Conservation (phyloP, 2,113 vertebrate species). For the Myrmophylax atrothorax region DNA sequence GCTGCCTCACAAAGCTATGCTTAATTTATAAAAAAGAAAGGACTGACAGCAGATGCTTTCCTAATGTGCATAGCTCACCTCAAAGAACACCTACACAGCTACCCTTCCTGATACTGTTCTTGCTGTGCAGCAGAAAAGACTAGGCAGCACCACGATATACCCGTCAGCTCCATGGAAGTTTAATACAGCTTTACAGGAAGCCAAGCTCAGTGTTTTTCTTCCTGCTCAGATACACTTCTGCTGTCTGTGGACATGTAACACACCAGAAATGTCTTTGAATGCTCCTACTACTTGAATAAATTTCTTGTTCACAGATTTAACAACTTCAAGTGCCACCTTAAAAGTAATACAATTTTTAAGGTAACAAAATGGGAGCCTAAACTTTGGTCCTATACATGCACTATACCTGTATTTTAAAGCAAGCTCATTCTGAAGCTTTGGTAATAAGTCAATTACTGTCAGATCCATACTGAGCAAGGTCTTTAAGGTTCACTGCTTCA, state of each 20-base stretch:
- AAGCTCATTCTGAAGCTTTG: neutral
- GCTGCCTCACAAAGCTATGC: neutral
- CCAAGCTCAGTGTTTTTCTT: constrained; percentile 26
- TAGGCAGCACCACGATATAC: neutral
- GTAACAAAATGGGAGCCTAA: neutral
- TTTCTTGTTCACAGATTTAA: neutral
- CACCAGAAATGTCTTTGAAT: neutral
- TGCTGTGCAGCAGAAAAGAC: neutral
- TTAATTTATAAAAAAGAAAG: constrained; percentile 8
- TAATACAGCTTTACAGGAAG: constrained; percentile 42
- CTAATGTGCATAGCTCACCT: neutral
- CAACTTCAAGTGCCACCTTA: neutral
- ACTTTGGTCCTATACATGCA: rapidly evolving
- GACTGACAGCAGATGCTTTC: neutral
- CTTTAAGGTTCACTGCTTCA: neutral
- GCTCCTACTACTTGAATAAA: neutral
- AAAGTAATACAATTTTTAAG: neutral
- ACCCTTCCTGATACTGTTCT: neutral
- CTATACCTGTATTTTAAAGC: neutral
- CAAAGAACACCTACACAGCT: neutral
- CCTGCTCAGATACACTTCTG: neutral
- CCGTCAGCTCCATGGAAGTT: neutral
- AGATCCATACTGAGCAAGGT: neutral
- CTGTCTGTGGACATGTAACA: rapidly evolving
- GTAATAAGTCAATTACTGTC: neutral